Base-by-base conservation (phyloP, 2,888 invertebrate species). In the Eupithecia subfuscata region DNA sequence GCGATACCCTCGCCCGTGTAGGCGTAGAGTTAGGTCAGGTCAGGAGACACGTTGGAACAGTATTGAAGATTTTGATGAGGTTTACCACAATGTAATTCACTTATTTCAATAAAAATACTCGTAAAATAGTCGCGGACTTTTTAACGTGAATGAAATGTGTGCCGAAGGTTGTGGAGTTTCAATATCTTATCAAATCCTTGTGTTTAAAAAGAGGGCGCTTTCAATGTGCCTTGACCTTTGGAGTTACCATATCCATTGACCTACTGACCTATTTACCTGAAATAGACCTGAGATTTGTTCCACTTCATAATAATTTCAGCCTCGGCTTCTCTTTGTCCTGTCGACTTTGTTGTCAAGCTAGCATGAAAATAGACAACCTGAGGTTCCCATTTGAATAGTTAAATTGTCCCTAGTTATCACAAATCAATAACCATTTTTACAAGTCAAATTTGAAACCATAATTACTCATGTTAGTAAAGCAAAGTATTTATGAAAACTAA, bases 261-360 rank as follows among this genome's bases (percentile, higher is more conserved):
- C 52, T 52, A n/a, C 52, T 52, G n/a, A 52, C 52, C 52, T n/a
- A 52, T 52, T n/a, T 52, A n/a, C 52, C 52, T 52, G 52, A 52
- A 52, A 52, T 52, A 9, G n/a, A 52, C 52, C 18, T 52, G 52
- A 52, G 52, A 52, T 52, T n/a, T 48, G 9, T n/a, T 52, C 52
- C n/a, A 52, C 52, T 52, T 52, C 11, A n/a, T 52, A 52, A 52
- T 9, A n/a, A 52, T n/a, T n/a, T 52, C 52, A 52, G 52, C n/a
- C 52, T n/a, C n/a, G 0, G n/a, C n/a, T 52, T 52, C 52, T 52
- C 52, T n/a, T 52, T 52, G 52, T 52, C n/a, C 52, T 52, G 52
- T 52, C n/a, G n/a, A 52, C 52, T n/a, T 52, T 52, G 48, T 6
- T 48, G n/a, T 52, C 52, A 52, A 52, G 48, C 48, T n/a, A n/a